Evolutionary conservation across 2,797 vertebrate species (phyloP), one percentile per base, ranked within the genome.

Genomic region (Tenualosa ilisha): DNA sequence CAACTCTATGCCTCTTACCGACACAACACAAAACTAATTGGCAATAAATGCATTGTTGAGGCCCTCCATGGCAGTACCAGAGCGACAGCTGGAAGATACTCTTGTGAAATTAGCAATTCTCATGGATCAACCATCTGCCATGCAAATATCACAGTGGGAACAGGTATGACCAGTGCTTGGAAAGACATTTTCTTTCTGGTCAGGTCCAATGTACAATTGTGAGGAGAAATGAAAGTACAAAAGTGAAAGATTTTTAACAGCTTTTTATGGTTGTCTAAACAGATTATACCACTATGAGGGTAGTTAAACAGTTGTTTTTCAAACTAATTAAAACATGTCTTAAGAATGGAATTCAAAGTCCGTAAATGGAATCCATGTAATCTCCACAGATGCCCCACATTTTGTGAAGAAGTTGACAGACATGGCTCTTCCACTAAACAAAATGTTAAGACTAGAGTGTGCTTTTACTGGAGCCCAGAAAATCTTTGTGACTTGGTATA

Each of bases 391-490:
- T 86, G 94, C 95, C 0, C 94, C 95, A 84, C 72, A 79, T 40
- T 79, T 79, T 11, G 15, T 79, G 72, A 79, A 79, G 72, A 79
- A 79, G 40, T 22, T 79, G 72, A 6, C 2, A 7, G 94, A 96
- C 86, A 95, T 95, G 17, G 93, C 91, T 22, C 93, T 97, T 87
- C 95, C 95, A 87, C 94, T 95, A 46, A 95, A 94, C 51, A 94
- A 95, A 85, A 92, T 96, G 49, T 90, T 96, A 68, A 92, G 22
- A 6, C 59, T 63, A 1, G 59, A 63, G n/a, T 63, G 59, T 24
- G 6, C 59, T n/a, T 63, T 63, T 11, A 63, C 59, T 1, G 59
- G n/a, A 24, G 59, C 59, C 22, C 59, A 63, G 59, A 63, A 63
- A 63, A 13, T 63, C n/a, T 63, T 3, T 63, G 59, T 63, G 22